These are phyloP conservation scores for Drosophila mimetica DNA, from an alignment of 2,888 invertebrate species.

Conservation along the genomic window DNA sequence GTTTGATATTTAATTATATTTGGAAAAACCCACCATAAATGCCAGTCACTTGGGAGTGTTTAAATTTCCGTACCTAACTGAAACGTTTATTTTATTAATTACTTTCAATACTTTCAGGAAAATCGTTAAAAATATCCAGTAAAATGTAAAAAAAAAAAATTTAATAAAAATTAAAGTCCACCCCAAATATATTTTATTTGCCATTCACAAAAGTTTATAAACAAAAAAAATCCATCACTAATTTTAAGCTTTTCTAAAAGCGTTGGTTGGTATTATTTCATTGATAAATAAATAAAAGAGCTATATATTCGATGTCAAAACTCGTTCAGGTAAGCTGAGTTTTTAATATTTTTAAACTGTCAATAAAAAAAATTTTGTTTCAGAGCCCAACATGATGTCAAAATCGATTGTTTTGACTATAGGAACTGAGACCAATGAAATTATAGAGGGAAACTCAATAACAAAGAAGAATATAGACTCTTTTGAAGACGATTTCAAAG, in stretches of 20 bases:
- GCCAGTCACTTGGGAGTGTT: background rate
- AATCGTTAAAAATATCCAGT: background rate
- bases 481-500: background rate
- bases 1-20: too few species aligned
- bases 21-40: background rate
- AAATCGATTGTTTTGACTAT: conserved; percentile 3
- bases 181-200: too few species aligned
- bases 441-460: background rate
- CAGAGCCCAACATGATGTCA: background rate
- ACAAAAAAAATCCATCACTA: conserved; percentile 9
- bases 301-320: background rate
- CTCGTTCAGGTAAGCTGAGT: background rate
- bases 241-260: conserved; percentile 9
- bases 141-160: background rate
- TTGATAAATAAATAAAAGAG: conserved; percentile 12
- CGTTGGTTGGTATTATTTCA: conserved; percentile 9
- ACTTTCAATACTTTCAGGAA: background rate
- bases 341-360: background rate
- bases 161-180: background rate
- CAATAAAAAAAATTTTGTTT: background rate
- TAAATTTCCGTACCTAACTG: background rate
- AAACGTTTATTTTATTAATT: background rate
- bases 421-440: background rate
- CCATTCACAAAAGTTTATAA: background rate
- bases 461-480: background rate